Conservation (phyloP, 2,888 invertebrate genomes). For the Drosophila kanekoi region DNA sequence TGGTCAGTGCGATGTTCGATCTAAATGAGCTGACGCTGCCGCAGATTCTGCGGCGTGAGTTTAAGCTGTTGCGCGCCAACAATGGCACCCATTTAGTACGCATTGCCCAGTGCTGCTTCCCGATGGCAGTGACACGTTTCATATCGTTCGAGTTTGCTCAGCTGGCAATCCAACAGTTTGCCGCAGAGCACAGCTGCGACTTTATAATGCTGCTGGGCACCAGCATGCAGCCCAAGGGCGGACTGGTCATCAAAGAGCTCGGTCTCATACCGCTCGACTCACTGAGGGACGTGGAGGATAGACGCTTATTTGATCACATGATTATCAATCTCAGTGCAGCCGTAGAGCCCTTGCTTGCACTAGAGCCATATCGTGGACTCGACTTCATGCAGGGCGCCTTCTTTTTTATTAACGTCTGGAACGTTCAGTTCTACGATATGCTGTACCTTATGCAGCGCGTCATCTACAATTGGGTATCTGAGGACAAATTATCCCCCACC, state of each 20-base stretch:
- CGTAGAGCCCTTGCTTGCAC: constrained; percentile 18
- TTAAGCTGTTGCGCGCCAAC: constrained; percentile 47
- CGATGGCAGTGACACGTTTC: constrained; percentile 50
- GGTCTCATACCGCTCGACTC: constrained; percentile 43
- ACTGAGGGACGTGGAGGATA: constrained; percentile 9
- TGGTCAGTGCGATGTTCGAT: constrained; percentile 42
- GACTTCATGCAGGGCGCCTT: constrained; percentile 59
- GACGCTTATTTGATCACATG: constrained; percentile 52
- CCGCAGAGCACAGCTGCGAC: constrained; percentile 25
- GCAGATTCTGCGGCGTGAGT: constrained; percentile 53
- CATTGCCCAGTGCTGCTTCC: constrained; percentile 47
- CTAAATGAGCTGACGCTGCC: constrained; percentile 35
- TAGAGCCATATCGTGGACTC: constrained; percentile 41
- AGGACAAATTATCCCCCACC: background rate
- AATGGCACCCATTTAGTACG: constrained; percentile 25
- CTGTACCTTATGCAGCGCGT: constrained; percentile 41
- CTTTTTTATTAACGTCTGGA: constrained; percentile 33
- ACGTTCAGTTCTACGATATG: constrained; percentile 26
- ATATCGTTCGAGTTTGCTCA: constrained; percentile 50
- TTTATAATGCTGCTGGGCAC: constrained; percentile 51
- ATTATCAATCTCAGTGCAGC: constrained; percentile 45
- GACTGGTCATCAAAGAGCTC: constrained; percentile 37
- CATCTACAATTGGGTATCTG: constrained; percentile 33
- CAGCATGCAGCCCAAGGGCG: constrained; percentile 11
- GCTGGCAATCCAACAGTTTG: constrained; percentile 40